These are phyloP conservation scores for Drosophila multiciliata DNA, from an alignment of 2,888 invertebrate genomes.

Conservation along the genomic window DNA sequence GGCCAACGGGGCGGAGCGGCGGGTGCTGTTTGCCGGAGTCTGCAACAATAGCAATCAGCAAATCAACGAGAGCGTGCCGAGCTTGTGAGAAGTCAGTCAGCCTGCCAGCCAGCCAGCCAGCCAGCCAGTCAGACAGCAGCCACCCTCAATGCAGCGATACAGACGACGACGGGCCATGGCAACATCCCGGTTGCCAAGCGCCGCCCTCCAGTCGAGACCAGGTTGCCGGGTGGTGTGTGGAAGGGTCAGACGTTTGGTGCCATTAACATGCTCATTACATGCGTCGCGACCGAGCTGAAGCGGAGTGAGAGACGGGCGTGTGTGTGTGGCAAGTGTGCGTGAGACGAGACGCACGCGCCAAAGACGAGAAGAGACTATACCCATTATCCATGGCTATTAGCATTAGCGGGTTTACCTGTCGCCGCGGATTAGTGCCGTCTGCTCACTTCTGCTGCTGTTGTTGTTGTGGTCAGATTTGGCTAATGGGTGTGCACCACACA, in stretches of 20 bases:
- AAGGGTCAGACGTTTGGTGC: conserved; percentile 43
- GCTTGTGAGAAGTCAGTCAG: conserved; percentile 52
- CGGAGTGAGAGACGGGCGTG: conserved; percentile 41
- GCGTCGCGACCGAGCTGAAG: conserved; percentile 53
- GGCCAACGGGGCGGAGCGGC: conserved; percentile 49
- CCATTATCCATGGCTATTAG: conserved; percentile 63
- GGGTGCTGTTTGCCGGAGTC: conserved; percentile 39
- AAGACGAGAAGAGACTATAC: not conserved
- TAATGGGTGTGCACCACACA: conserved; percentile 40
- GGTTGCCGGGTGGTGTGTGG: conserved; percentile 49
- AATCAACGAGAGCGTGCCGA: conserved; percentile 53
- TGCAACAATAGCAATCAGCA: conserved; percentile 67
- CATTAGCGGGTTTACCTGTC: conserved; percentile 71
- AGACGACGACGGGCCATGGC: conserved; percentile 6
- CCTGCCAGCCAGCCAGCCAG: conserved; percentile 74
- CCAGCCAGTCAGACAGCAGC: conserved; percentile 71
- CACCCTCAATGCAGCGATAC: conserved; percentile 49
- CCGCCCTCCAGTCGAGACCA: conserved; percentile 48
- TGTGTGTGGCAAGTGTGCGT: conserved; percentile 32
- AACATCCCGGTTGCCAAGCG: conserved; percentile 59
- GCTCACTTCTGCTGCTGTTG: not conserved
- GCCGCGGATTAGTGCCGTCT: conserved; percentile 61
- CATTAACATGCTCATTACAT: conserved; percentile 72
- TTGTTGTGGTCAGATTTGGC: conserved; percentile 60
- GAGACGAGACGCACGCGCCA: conserved; percentile 42